Base-by-base conservation (phyloP, 2,888 invertebrate species). In the Drosophila peninsularis region DNA sequence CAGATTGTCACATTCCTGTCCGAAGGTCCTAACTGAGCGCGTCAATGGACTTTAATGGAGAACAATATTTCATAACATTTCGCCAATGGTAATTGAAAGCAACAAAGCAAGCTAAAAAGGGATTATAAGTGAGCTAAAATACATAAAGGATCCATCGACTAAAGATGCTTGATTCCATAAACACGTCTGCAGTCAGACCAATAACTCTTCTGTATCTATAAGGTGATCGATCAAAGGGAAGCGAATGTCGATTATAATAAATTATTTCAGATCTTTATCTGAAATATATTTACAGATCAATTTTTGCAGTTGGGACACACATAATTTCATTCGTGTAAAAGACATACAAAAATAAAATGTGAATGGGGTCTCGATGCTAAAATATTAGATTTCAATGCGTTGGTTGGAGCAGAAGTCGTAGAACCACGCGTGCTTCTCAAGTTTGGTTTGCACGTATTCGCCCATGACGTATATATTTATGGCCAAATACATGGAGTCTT, bases 1-100 rank as follows among this genome's bases (percentile, higher is more conserved):
- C 80, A 82, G 75, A 82, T 71, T 74, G 78, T 65, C 39, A 58
- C 64, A 78, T 61, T 67, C 77, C 75, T 49, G 44, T 49, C 47
- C 58, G 53, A 19, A 36, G 24, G 17, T 49, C 9, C 44, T 14
- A 62, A 49, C 52, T 39, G 42, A 24, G 37, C 42, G 19, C 64
- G 42, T 9, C 41, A 44, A 27, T 34, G 32, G 27, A n/a, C 61
- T 61, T 61, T 41, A 68, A 53, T n/a, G 17, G 24, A 9, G 13
- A 27, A 21, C 13, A 34, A 27, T 14, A 34, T 52, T 42, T 27
- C 21, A 39, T 14, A 21, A 30, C 41, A 47, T 41, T 3, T 24
- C 36, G 4, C 21, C 34, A 19, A n/a, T 47, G 39, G 37, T 36
- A 19, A 41, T 41, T 53, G 53, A 41, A 60, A 53, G 13, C n/a